Base-by-base conservation (phyloP, 2,888 invertebrate genomes). In the Tetheella fluctuosa region DNA sequence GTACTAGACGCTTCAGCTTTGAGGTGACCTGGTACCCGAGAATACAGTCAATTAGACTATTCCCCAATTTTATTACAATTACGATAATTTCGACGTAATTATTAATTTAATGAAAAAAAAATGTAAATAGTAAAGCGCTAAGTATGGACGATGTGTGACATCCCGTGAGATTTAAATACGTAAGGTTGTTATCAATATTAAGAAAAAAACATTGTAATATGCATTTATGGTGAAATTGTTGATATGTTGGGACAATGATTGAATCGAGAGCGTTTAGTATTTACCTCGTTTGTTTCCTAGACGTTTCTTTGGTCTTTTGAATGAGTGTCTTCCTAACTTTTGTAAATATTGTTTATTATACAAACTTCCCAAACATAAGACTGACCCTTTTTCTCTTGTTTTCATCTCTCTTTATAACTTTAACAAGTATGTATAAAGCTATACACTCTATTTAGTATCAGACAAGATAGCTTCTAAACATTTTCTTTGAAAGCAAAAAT, bases 311-410 rank as follows among this genome's bases (percentile, higher is more conserved):
- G 81, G 79, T 81, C 85, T 87, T 84, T 81, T 79, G 82, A 83
- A 84, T 86, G 86, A 83, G 83, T 85, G 89, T 91, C 92, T 93
- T 93, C 92, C 92, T 80, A 75, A 86, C 90, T 92, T 90, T 91
- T 92, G 91, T 92, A 92, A 88, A 91, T 91, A 91, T 90, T 79
- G 80, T 89, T 91, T 90, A 88, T 89, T 90, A 85, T 91, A 91
- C 89, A 90, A 87, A 88, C 89, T 92, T 92, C 91, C 93, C 93
- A 91, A 92, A 91, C 84, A 93, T 92, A 93, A 93, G 93, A 93
- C 93, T 93, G 93, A 93, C 88, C 93, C 92, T 90, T 92, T 90
- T 20, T 89, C 86, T 91, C 91, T 92, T 90, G 81, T 90, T 93
- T 90, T 91, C 83, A 79, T 89, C 88, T 85, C 86, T 90, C 85